These are phyloP conservation scores for Drosophila colorata DNA, from an alignment of 2,888 invertebrate species.

Conservation along the genomic window DNA sequence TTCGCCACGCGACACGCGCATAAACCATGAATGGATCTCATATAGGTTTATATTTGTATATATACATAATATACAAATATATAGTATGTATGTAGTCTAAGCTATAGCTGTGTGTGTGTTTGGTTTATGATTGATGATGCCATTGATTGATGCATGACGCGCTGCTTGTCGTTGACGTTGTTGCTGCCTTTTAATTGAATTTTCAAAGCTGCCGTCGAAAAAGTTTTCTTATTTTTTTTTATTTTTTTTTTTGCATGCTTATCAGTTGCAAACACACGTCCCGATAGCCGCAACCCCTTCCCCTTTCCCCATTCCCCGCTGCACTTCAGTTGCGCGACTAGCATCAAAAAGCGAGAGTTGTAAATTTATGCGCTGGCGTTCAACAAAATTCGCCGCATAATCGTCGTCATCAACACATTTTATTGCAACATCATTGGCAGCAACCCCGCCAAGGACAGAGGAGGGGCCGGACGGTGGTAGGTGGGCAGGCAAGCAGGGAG, in stretches of 20 bases:
- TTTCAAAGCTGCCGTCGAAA: slow-evolving; percentile 55
- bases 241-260: slow-evolving; percentile 60
- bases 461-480: too few relatives aligned
- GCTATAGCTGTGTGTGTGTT: slow-evolving; percentile 29
- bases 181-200: slow-evolving; percentile 77
- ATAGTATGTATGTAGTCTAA: neutral
- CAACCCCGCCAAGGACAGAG: neutral
- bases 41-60: slow-evolving; percentile 13
- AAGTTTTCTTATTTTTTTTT: slow-evolving; percentile 41
- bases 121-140: slow-evolving; percentile 76
- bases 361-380: slow-evolving; percentile 62
- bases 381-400: slow-evolving; percentile 67
- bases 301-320: too few relatives aligned
- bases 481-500: too few relatives aligned
- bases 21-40: slow-evolving; percentile 53
- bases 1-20: slow-evolving; percentile 54
- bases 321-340: neutral
- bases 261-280: slow-evolving; percentile 59
- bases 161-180: slow-evolving; percentile 55
- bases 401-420: slow-evolving; percentile 71
- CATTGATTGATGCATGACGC: slow-evolving; percentile 77
- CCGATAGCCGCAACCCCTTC: slow-evolving; percentile 5
- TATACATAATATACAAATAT: neutral
- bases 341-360: slow-evolving; percentile 30
- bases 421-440: slow-evolving; percentile 78